Conservation (phyloP, 2,113 vertebrate species). For the Rallus limicola region DNA sequence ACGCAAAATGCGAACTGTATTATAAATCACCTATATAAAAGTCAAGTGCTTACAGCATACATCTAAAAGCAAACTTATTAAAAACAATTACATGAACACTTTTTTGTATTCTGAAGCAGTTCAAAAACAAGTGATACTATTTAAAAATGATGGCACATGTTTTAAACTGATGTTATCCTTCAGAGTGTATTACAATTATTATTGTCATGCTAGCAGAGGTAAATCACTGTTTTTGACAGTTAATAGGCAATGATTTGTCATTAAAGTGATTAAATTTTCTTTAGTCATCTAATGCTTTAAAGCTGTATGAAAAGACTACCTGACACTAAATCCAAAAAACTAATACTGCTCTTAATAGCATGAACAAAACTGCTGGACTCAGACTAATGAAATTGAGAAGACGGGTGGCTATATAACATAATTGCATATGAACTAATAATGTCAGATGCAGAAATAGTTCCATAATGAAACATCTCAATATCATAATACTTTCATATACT, state of each 20-base stretch:
- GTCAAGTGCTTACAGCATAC: not conserved
- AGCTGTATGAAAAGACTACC: not conserved
- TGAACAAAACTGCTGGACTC: not conserved
- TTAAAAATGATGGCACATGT: not conserved
- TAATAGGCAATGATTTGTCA: not conserved
- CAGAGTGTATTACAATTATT: not conserved
- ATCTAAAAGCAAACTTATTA: not conserved
- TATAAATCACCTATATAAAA: not conserved
- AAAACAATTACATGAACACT: not conserved
- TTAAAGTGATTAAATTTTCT: not conserved
- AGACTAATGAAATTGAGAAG: not conserved
- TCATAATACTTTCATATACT: not conserved
- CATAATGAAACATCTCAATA: not conserved
- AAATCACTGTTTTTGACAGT: not conserved
- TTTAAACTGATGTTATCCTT: not conserved
- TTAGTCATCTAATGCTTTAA: not conserved
- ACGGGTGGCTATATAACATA: not conserved
- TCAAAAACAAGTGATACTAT: not conserved
- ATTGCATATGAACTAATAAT: not conserved
- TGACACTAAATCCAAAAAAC: not conserved
- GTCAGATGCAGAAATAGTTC: not conserved
- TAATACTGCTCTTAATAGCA: not conserved
- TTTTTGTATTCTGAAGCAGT: not conserved
- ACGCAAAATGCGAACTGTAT: not conserved
- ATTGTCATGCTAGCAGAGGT: not conserved